Evolutionary conservation across 2,797 vertebrate species (phyloP).

Genomic region (Muscicapa comitata): DNA sequence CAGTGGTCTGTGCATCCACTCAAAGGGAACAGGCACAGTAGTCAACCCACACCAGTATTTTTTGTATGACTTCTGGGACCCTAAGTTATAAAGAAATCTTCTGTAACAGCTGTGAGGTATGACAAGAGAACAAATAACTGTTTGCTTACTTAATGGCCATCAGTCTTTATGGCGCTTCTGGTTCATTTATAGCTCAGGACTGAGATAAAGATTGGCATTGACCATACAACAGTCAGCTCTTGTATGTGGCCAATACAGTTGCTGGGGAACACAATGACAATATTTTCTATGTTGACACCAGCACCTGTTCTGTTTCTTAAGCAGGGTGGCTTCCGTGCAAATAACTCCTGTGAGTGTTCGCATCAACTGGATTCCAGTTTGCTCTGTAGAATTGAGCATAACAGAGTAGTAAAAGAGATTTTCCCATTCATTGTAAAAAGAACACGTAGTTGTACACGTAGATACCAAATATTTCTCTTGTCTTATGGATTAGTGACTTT

Average conservation of each 20-base stretch:
- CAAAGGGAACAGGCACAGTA: fast-evolving
- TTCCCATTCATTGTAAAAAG: not conserved
- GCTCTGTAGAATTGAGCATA: not conserved
- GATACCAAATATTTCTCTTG: not conserved
- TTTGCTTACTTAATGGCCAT: conserved; percentile 39
- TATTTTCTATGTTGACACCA: conserved; percentile 28
- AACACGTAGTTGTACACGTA: fast-evolving
- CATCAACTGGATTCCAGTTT: not conserved
- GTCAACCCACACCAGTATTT: not conserved
- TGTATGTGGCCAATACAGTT: conserved; percentile 23
- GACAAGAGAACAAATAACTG: conserved; percentile 29
- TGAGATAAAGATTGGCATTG: conserved; percentile 21
- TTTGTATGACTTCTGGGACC: not conserved
- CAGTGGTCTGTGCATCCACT: not conserved
- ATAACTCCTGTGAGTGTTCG: not conserved
- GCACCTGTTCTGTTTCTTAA: conserved; percentile 48
- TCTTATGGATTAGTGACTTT: not conserved
- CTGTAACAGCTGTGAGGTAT: conserved; percentile 15
- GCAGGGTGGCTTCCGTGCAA: not conserved
- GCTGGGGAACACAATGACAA: conserved; percentile 50
- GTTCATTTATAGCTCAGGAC: not conserved
- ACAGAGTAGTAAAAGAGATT: not conserved
- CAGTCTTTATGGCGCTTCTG: not conserved
- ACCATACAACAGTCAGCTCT: not conserved
- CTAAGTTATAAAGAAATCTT: not conserved